Percentiles rank a stretch among this genome's conserved stretches.
Evolutionary conservation across 1,140 invertebrate genomes (phyloP).

Genomic region (Myzus persicae): DNA sequence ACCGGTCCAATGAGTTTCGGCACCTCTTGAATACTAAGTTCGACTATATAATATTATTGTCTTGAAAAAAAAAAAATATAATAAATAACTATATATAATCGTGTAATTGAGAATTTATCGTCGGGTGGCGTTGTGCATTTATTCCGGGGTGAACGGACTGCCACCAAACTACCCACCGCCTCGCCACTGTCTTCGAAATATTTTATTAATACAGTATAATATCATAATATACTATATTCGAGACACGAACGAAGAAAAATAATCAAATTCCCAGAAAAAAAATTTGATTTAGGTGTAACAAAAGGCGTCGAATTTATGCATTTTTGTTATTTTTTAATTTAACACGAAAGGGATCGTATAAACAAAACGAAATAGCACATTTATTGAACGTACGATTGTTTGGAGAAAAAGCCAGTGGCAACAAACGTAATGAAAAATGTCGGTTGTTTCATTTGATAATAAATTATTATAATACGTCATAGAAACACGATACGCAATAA

Average conservation of each 20-base stretch:
- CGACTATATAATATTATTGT: neutral
- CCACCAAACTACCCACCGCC: neutral
- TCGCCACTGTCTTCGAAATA: neutral
- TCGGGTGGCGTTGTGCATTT: constrained; percentile 7
- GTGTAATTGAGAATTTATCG: constrained; percentile 1
- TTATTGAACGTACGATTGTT: neutral
- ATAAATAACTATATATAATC: neutral
- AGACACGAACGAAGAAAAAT: neutral
- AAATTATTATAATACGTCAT: neutral
- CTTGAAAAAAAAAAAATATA: neutral
- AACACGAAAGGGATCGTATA: neutral
- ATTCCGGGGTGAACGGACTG: neutral
- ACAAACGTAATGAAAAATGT: neutral
- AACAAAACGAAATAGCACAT: neutral
- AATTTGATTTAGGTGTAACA: neutral
- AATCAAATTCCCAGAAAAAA: neutral
- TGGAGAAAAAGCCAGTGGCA: neutral
- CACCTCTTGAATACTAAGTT: constrained; percentile 22
- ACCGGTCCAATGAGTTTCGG: neutral
- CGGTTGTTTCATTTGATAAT: neutral
- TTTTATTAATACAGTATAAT: neutral
- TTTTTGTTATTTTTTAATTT: neutral
- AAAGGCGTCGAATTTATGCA: neutral
- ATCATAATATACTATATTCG: neutral
- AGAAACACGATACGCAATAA: neutral